Percentiles rank a stretch among this genome's conserved stretches.
Evolutionary conservation across 1,140 invertebrate species (phyloP).

Genomic region (Aethina tumida): DNA sequence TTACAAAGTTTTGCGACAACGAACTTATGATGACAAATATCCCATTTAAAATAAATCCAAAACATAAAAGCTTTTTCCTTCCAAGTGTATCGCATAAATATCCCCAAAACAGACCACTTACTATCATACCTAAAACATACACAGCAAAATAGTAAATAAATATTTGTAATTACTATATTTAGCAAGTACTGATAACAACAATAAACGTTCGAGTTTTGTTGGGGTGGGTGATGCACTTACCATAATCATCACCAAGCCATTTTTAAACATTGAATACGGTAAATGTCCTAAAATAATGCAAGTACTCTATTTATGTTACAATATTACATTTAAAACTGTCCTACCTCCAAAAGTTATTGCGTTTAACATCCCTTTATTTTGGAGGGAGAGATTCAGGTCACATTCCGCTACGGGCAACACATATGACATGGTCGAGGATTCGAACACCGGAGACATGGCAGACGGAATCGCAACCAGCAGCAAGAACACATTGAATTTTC

Average conservation of each 20-base stretch:
- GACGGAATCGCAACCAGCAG: constrained; percentile 50
- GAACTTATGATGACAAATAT: constrained; percentile 55
- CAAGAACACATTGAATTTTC: constrained; percentile 55
- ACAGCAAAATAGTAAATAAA: too few species aligned
- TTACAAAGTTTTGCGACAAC: constrained; percentile 58
- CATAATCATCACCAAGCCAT: too few species aligned
- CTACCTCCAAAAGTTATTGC: constrained; percentile 55
- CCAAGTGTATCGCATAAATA: constrained; percentile 69
- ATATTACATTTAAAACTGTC: constrained; percentile 15
- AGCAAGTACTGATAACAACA: too few species aligned
- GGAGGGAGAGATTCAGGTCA: constrained; percentile 50
- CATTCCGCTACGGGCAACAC: constrained; percentile 61
- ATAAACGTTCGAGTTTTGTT: too few species aligned
- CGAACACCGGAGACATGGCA: constrained; percentile 52
- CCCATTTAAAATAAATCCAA: constrained; percentile 59
- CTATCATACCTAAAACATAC: constrained; percentile 71
- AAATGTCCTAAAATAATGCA: too few species aligned
- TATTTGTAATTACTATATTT: not conserved
- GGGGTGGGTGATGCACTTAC: too few species aligned
- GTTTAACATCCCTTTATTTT: constrained; percentile 59
- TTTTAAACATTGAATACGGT: too few species aligned
- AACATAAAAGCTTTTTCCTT: constrained; percentile 56
- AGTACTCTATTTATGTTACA: too few species aligned
- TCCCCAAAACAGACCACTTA: constrained; percentile 72
- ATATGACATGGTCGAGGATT: constrained; percentile 54